Conservation (phyloP, 30 jellyfish, hydroid and myxozoan genomes). For the Mastigias papua region DNA sequence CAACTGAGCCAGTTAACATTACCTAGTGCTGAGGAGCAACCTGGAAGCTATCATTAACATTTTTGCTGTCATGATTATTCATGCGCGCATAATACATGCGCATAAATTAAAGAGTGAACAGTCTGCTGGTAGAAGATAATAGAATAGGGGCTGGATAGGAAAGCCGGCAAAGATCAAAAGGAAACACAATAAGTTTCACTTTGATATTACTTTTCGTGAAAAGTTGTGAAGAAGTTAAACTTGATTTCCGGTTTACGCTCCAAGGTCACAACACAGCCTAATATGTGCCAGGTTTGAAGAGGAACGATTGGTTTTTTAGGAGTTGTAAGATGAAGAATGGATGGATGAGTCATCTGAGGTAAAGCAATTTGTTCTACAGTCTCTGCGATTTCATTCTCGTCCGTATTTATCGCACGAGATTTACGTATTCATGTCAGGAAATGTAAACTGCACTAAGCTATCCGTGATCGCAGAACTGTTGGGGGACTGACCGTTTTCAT, state of each 20-base stretch:
- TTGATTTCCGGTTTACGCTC: constrained; percentile 58
- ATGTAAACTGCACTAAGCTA: background rate
- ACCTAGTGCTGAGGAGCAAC: too few species aligned
- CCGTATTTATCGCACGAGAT: background rate
- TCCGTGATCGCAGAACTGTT: background rate
- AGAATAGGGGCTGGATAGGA: constrained; percentile 79
- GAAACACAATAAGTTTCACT: constrained; percentile 55
- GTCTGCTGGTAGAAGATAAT: too few species aligned
- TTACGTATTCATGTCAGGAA: constrained; percentile 6
- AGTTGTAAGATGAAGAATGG: constrained; percentile 55
- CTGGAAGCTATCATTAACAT: too few species aligned
- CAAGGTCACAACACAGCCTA: background rate
- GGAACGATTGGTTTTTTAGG: constrained; percentile 44
- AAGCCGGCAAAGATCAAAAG: constrained; percentile 77
- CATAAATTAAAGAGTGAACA: too few species aligned
- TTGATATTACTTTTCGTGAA: constrained; percentile 64
- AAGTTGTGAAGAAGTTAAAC: constrained; percentile 61
- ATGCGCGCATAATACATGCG: too few species aligned
- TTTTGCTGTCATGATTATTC: too few species aligned
- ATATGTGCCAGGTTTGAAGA: constrained; percentile 24
- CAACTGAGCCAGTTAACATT: too few species aligned
- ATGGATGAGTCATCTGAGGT: constrained; percentile 62
- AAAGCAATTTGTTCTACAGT: constrained; percentile 40
- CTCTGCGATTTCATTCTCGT: background rate
- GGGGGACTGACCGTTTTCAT: background rate